Base-by-base conservation (phyloP, 1,140 invertebrate species). In the Drosophila kanapiae region DNA sequence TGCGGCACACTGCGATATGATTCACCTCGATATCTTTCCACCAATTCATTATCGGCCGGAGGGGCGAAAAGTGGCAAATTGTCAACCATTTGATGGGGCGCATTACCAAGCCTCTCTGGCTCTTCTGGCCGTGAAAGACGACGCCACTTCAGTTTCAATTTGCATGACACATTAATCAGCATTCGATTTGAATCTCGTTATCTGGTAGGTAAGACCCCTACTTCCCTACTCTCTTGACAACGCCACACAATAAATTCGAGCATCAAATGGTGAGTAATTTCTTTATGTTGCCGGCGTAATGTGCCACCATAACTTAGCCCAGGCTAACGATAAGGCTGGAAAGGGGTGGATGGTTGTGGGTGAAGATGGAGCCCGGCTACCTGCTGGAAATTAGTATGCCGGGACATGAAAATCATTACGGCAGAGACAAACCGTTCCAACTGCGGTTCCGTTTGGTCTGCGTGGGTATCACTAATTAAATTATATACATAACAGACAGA, bases 251-350 rank as follows among this genome's bases (percentile, higher is more conserved):
- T 86, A 82, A 85, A 85, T 85, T 82, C 53, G 29, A 81, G 82
- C 82, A 86, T 86, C 82, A 86, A 85, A 85, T 85, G 82, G 75
- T 85, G 82, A 86, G 69, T 75, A 86, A 86, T 86, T 85, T 81
- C 75, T 76, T 80, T 64, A 72, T 67, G 51, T 79, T 57, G 62
- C 33, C 48, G 67, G 48, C 74, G 61, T 85, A 85, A 85, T 85
- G 78, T 70, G 74, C 67, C 67, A 81, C 70, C 78, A 85, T 85
- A 86, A 85, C 78, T 85, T 86, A 84, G 61, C 27, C 48, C 9
- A 42, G 10, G 16, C 8, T 45, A 60, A 67, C 67, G 65, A 67
- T 54, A 54, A 35, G 58, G 45, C 16, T 45, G 65, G 37, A 42
- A 33, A 13, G 23, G 60, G 37, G 23, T 23, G 48, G 48, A 16